phyloP scores from a whole-genome alignment of 2,113 vertebrate genomes.

The Corynorhinus townsendii region DNA sequence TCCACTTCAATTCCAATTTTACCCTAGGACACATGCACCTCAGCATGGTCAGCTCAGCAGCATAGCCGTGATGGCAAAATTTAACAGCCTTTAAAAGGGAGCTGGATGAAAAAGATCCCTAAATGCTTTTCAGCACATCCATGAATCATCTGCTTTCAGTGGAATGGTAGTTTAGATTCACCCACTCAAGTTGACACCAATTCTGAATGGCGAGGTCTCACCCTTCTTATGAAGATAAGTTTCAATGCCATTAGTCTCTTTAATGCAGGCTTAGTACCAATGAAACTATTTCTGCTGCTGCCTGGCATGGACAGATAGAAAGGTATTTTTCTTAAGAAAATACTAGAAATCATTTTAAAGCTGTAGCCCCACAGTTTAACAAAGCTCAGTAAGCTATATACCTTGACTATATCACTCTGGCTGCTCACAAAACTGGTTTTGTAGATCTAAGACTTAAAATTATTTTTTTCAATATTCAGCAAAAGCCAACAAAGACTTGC shows the following conservation, averaged over 20 bases:
- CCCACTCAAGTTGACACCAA: slow-evolving; percentile 53
- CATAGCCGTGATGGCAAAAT: slow-evolving; percentile 44
- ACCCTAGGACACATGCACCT: slow-evolving; percentile 40
- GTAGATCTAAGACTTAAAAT: background rate
- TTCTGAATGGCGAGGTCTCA: slow-evolving; percentile 61
- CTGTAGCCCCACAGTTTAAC: background rate
- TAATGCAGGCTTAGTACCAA: slow-evolving; percentile 38
- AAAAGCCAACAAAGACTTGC: background rate
- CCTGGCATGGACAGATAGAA: background rate
- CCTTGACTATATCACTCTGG: background rate
- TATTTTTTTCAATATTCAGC: background rate
- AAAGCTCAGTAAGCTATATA: background rate
- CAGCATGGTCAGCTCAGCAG: slow-evolving; percentile 51
- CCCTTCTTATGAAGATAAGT: slow-evolving; percentile 46
- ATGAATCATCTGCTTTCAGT: slow-evolving; percentile 55
- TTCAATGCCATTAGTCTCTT: slow-evolving; percentile 36
- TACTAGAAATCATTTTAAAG: slow-evolving; percentile 24
- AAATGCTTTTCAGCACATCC: slow-evolving; percentile 30
- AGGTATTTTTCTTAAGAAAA: slow-evolving; percentile 33
- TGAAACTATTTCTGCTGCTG: slow-evolving; percentile 15
- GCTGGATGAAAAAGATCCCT: slow-evolving; percentile 36
- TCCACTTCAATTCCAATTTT: slow-evolving; percentile 59
- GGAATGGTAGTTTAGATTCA: slow-evolving; percentile 41
- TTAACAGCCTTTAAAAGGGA: slow-evolving; percentile 46
- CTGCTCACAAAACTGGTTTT: background rate